These are phyloP conservation scores for Eciton burchellii DNA, from an alignment of 1,140 invertebrate species.

Conservation along the genomic window DNA sequence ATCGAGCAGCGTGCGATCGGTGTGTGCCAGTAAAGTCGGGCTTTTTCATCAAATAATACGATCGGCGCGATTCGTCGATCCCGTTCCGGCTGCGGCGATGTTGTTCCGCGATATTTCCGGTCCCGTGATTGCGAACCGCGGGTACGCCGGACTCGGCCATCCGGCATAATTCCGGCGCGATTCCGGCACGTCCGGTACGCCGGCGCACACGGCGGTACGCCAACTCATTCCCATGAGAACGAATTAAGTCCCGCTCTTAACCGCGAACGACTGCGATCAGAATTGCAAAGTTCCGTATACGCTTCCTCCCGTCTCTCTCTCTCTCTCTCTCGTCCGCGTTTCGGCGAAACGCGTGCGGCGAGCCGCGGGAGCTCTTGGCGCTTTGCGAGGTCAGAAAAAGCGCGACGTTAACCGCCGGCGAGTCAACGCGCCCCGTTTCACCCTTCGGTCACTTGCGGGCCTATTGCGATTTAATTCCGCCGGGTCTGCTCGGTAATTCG, in stretches of 20 bases:
- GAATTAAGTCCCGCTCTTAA: slow-evolving; percentile 67
- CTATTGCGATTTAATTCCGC: no score
- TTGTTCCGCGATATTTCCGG: slow-evolving; percentile 25
- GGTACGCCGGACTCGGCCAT: background rate
- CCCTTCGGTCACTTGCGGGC: no score
- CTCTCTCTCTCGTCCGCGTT: no score
- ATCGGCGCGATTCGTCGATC: slow-evolving; percentile 32
- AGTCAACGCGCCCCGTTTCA: background rate
- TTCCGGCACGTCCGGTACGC: slow-evolving; percentile 36
- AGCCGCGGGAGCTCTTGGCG: background rate
- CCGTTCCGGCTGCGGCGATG: slow-evolving; percentile 18
- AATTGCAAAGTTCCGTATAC: slow-evolving; percentile 64
- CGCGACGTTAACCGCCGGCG: no score
- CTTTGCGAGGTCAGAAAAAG: background rate
- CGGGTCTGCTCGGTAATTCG: no score
- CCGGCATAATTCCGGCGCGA: slow-evolving; percentile 43
- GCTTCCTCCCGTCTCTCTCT: slow-evolving; percentile 26
- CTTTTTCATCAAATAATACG: slow-evolving; percentile 44
- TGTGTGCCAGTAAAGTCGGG: slow-evolving; percentile 39
- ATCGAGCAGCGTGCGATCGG: slow-evolving; percentile 48
- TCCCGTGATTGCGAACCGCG: no score
- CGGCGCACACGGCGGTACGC: slow-evolving; percentile 13
- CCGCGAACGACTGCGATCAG: slow-evolving; percentile 57
- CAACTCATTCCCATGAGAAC: slow-evolving; percentile 24
- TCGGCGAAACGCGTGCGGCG: background rate